phyloP scores from a whole-genome alignment of 2,797 vertebrate genomes.

The Hipposideros larvatus region DNA sequence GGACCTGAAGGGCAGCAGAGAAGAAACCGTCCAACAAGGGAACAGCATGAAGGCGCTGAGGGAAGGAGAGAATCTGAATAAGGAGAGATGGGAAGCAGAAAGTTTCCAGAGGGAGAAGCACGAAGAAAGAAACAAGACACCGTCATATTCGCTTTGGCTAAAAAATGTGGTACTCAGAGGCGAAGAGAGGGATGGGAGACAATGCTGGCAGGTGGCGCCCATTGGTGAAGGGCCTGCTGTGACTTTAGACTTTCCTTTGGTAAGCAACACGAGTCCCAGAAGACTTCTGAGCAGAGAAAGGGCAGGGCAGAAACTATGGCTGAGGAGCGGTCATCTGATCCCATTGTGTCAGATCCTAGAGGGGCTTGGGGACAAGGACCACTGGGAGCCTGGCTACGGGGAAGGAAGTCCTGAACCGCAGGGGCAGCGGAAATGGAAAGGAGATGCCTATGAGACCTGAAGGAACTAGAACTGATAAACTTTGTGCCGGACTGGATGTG shows the following conservation, averaged over 20 bases:
- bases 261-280: not conserved
- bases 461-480: conserved; percentile 45
- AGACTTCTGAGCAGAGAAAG: not conserved
- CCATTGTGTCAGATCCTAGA: not conserved
- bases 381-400: not conserved
- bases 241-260: not conserved
- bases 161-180: not conserved
- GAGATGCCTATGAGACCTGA: not conserved
- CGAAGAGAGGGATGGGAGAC: not conserved
- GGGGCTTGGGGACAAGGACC: not conserved
- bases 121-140: not conserved
- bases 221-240: not conserved
- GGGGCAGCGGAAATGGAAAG: conserved; percentile 45
- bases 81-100: not conserved
- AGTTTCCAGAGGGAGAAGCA: not conserved
- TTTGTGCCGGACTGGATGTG: not conserved
- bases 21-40: not conserved
- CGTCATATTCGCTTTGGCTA: not conserved
- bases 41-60: not conserved
- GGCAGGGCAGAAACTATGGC: not conserved
- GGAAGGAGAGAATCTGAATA: not conserved
- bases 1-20: not conserved
- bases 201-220: not conserved
- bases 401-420: conserved; percentile 62
- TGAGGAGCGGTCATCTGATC: not conserved